A percentile compares a stretch with the other conserved stretches of the same genome.
These are phyloP conservation scores for Apamea sordens DNA, from an alignment of 2,888 invertebrate species.

Conservation along the genomic window DNA sequence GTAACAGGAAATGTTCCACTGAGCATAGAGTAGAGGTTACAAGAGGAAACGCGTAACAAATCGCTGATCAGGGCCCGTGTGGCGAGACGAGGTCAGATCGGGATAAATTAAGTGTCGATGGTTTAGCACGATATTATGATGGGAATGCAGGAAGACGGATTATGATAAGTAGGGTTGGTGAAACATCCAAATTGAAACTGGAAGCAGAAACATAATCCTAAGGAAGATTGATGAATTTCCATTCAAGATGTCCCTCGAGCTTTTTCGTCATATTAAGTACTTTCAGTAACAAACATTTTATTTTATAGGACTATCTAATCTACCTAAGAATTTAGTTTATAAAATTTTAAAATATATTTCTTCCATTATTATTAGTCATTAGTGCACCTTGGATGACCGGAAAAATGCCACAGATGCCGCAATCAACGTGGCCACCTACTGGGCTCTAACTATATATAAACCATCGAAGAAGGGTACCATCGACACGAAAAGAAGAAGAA, in stretches of 20 bases:
- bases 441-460: not conserved
- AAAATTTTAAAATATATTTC: not conserved
- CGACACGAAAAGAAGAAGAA: too few relatives aligned
- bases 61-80: slow-evolving; percentile 68
- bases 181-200: not conserved
- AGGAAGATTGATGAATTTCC: not conserved
- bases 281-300: not conserved
- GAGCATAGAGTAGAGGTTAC: slow-evolving; percentile 53
- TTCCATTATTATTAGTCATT: not conserved
- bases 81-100: slow-evolving; percentile 55
- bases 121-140: slow-evolving; percentile 44
- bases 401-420: not conserved
- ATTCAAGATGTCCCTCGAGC: too few relatives aligned
- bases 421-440: not conserved
- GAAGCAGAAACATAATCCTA: not conserved
- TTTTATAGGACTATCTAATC: not conserved
- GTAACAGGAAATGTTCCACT: slow-evolving; percentile 64
- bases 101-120: slow-evolving; percentile 59
- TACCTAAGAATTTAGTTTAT: not conserved
- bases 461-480: not conserved
- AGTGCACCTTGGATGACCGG: not conserved
- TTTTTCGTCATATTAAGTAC: not conserved
- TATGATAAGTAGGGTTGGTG: slow-evolving; percentile 4
- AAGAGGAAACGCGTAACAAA: slow-evolving; percentile 71
- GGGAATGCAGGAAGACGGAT: slow-evolving; percentile 11